phyloP scores from a whole-genome alignment of 2,888 invertebrate genomes.

The Netelia inedita region DNA sequence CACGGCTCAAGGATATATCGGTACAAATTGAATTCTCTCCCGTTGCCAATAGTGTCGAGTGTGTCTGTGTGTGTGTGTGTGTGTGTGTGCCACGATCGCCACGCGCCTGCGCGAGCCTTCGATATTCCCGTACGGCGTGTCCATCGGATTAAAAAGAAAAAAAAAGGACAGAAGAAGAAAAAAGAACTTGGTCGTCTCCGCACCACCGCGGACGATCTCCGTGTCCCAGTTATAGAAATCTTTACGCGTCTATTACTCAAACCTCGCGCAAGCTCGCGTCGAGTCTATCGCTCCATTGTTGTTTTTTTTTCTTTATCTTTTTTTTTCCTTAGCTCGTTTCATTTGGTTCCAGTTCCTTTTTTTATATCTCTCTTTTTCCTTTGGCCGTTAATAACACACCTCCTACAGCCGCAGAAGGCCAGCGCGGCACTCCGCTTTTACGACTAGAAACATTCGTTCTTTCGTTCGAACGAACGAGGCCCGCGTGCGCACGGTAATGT shows the following conservation, averaged over 20 bases:
- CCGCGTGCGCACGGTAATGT: constrained; percentile 32
- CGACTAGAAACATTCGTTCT: constrained; percentile 64
- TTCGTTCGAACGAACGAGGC: not conserved
- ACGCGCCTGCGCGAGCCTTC: constrained; percentile 41
- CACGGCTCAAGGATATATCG: constrained; percentile 66
- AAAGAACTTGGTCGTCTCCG: constrained; percentile 36
- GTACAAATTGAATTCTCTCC: constrained; percentile 67
- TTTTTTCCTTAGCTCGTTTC: constrained; percentile 1
- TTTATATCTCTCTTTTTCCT: constrained; percentile 4
- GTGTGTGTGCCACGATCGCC: constrained; percentile 53
- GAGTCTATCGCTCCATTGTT: constrained; percentile 32
- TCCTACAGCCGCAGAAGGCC: constrained; percentile 54
- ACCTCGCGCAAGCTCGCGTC: constrained; percentile 30
- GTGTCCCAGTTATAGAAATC: constrained; percentile 51
- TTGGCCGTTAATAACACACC: constrained; percentile 46
- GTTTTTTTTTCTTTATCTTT: constrained; percentile 10
- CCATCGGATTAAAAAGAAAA: constrained; percentile 61
- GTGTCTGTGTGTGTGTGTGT: not conserved
- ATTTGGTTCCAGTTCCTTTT: constrained; percentile 1
- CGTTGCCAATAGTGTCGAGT: not conserved
- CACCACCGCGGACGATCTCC: constrained; percentile 23
- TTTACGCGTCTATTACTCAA: constrained; percentile 22
- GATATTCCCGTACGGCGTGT: constrained; percentile 44
- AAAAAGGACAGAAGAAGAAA: not conserved
- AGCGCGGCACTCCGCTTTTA: constrained; percentile 53